Conservation (phyloP, 1,140 invertebrate species). For the Hyles vespertilio region DNA sequence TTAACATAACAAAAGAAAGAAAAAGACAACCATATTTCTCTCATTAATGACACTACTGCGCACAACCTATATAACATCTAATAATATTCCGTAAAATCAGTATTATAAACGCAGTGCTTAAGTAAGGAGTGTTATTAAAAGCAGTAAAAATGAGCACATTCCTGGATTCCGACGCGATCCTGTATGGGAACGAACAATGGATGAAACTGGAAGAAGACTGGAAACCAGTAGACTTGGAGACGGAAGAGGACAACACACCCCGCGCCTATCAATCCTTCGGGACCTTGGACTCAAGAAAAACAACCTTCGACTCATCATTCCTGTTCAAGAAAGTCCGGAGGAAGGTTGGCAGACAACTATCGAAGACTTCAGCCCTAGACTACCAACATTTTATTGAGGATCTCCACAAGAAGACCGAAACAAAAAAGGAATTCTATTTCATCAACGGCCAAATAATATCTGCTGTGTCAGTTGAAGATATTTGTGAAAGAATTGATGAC, state of each 20-base stretch:
- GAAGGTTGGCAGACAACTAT: slow-evolving; percentile 38
- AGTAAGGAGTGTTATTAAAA: not conserved
- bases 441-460: slow-evolving; percentile 52
- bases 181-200: slow-evolving; percentile 58
- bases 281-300: slow-evolving; percentile 39
- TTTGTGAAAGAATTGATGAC: slow-evolving; percentile 56
- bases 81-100: not conserved
- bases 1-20: not conserved
- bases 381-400: slow-evolving; percentile 49
- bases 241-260: slow-evolving; percentile 41
- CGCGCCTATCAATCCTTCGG: slow-evolving; percentile 30
- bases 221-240: slow-evolving; percentile 57
- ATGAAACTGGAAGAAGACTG: slow-evolving; percentile 54
- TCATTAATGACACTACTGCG: not conserved
- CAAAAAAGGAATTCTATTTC: slow-evolving; percentile 34
- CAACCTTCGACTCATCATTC: slow-evolving; percentile 56
- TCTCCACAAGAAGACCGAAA: slow-evolving; percentile 19
- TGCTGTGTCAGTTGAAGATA: slow-evolving; percentile 52
- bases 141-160: slow-evolving; percentile 37
- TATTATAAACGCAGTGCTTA: not conserved
- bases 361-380: slow-evolving; percentile 33
- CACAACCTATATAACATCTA: not conserved
- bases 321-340: slow-evolving; percentile 46
- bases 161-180: slow-evolving; percentile 46
- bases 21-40: slow-evolving; percentile 6